phyloP scores from a whole-genome alignment of 1,140 invertebrate species.

The Leptinotarsa texana region DNA sequence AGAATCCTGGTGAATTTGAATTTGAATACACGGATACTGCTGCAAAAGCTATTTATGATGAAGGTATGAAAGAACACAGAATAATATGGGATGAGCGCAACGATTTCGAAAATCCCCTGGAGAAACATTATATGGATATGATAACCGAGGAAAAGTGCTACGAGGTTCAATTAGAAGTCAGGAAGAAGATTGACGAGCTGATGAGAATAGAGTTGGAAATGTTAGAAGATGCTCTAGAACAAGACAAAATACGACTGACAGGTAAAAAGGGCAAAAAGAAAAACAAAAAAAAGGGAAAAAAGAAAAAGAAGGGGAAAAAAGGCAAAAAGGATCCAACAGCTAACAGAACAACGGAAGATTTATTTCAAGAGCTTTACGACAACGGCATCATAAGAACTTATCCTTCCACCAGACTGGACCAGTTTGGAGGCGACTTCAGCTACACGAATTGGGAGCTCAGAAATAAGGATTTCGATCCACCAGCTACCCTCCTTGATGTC shows the following conservation, averaged over 20 bases:
- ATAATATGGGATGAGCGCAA: conserved; percentile 57
- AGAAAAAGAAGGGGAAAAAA: conserved; percentile 65
- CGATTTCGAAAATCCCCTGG: conserved; percentile 55
- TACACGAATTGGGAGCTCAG: conserved; percentile 50
- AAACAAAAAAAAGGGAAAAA: conserved; percentile 63
- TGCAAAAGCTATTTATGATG: conserved; percentile 50
- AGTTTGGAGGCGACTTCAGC: conserved; percentile 71
- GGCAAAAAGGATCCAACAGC: conserved; percentile 79
- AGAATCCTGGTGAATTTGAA: conserved; percentile 49
- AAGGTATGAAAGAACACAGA: conserved; percentile 55
- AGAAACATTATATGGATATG: conserved; percentile 58
- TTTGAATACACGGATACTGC: conserved; percentile 50
- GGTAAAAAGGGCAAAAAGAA: conserved; percentile 68
- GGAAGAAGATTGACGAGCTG: conserved; percentile 60
- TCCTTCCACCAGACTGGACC: conserved; percentile 63
- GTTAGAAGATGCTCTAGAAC: conserved; percentile 58
- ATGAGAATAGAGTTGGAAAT: conserved; percentile 62
- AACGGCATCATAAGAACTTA: conserved; percentile 74
- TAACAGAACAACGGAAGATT: conserved; percentile 71
- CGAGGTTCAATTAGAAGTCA: conserved; percentile 61
- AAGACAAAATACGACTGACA: conserved; percentile 54
- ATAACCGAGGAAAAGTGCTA: conserved; percentile 59
- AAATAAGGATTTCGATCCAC: conserved; percentile 59
- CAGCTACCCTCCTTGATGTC: conserved; percentile 66
- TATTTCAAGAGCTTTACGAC: conserved; percentile 78